phyloP scores from a whole-genome alignment of 2,113 vertebrate species.

The Leptodactylus fuscus region DNA sequence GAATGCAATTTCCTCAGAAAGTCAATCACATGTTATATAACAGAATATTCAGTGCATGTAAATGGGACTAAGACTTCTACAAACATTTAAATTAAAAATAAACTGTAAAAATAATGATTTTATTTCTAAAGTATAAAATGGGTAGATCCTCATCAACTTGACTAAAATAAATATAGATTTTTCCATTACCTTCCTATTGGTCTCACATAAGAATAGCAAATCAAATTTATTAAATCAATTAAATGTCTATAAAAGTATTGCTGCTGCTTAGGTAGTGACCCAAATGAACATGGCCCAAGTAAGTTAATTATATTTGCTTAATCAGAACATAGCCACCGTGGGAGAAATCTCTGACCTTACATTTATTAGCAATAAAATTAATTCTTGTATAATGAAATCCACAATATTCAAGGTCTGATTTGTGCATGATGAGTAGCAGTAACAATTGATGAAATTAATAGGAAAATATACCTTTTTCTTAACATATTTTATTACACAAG shows the following conservation, averaged over 20 bases:
- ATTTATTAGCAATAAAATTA: conserved; percentile 45
- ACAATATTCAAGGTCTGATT: conserved; percentile 16
- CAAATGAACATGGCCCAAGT: conserved; percentile 24
- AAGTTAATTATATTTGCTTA: conserved; percentile 53
- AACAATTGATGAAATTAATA: conserved; percentile 6
- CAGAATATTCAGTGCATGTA: not conserved
- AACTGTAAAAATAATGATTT: conserved; percentile 4
- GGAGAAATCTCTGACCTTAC: conserved; percentile 11
- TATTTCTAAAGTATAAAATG: not conserved
- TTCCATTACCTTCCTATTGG: conserved; percentile 24
- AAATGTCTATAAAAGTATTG: conserved; percentile 37
- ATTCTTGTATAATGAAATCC: conserved; percentile 41
- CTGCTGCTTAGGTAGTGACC: conserved; percentile 3
- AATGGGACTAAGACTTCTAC: not conserved
- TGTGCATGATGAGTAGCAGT: conserved; percentile 8
- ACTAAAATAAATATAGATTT: conserved; percentile 14
- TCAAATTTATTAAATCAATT: conserved; percentile 40
- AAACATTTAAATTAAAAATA: conserved; percentile 1
- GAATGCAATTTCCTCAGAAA: no score
- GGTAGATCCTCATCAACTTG: not conserved
- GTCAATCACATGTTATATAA: not conserved
- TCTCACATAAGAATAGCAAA: conserved; percentile 8
- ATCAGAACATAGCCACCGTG: conserved; percentile 34
- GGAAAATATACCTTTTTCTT: not conserved
- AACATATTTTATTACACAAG: not conserved